phyloP scores from a whole-genome alignment of 2,888 invertebrate genomes.

The Troides aeacus region DNA sequence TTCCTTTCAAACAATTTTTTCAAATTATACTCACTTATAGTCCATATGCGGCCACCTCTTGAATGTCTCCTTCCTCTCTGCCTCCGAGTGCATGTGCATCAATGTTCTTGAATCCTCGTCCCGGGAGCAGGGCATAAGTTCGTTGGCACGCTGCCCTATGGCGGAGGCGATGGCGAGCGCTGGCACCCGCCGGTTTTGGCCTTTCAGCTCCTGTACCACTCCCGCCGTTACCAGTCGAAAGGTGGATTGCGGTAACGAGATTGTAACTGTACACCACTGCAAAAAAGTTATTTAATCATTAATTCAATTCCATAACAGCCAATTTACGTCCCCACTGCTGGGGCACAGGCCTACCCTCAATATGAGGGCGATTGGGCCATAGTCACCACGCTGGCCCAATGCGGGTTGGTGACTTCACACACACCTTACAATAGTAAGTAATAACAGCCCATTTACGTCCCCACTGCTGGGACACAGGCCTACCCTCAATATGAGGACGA shows the following conservation, averaged over 20 bases:
- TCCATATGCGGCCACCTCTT: constrained; percentile 98
- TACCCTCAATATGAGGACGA: too few relatives aligned
- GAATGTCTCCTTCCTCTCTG: constrained; percentile 93
- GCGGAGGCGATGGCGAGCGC: constrained; percentile 94
- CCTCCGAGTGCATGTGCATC: constrained; percentile 98
- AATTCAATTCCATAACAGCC: neutral
- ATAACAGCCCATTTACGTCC: too few relatives aligned
- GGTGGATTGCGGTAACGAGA: constrained; percentile 88
- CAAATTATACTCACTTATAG: constrained; percentile 85
- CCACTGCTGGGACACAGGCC: too few relatives aligned
- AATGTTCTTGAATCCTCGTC: constrained; percentile 73
- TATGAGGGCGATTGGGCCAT: too few relatives aligned
- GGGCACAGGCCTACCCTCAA: too few relatives aligned
- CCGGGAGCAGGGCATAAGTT: constrained; percentile 82
- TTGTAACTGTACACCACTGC: constrained; percentile 95
- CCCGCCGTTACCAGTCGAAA: constrained; percentile 89
- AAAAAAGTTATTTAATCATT: constrained; percentile 39
- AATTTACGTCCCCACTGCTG: too few relatives aligned
- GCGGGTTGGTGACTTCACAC: too few relatives aligned
- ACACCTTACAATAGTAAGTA: too few relatives aligned
- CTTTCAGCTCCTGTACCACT: constrained; percentile 89
- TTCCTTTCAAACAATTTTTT: too few relatives aligned
- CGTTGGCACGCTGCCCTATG: constrained; percentile 91
- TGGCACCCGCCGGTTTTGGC: constrained; percentile 90
- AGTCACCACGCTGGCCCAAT: too few relatives aligned